A percentile compares a stretch with the other conserved stretches of the same genome.
phyloP scores from a whole-genome alignment of 1,140 invertebrate genomes.

The Caenorhabditis latens region DNA sequence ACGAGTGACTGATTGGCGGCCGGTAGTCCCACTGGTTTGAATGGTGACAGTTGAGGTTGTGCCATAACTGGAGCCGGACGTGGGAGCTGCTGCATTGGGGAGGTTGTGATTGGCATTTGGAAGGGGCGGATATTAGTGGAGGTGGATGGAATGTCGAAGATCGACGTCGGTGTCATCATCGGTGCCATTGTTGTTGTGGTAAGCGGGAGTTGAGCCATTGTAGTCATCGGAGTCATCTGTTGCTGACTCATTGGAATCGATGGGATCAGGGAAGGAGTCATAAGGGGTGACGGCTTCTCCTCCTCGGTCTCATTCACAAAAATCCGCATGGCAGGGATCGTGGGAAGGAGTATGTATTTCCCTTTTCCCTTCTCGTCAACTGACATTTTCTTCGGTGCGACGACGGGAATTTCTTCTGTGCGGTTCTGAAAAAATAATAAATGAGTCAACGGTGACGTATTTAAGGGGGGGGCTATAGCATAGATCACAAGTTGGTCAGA shows the following conservation, averaged over 20 bases:
- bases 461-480: neutral
- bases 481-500: neutral
- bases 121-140: neutral
- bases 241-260: neutral
- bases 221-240: neutral
- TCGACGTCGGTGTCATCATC: neutral
- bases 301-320: conserved; percentile 54
- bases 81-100: neutral
- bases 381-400: conserved; percentile 33
- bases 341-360: conserved; percentile 57
- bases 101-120: neutral
- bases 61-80: neutral
- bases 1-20: neutral
- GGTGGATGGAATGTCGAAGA: conserved; percentile 5
- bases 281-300: neutral
- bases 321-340: conserved; percentile 61
- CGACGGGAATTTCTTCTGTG: conserved; percentile 44
- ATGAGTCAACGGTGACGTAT: too few species aligned
- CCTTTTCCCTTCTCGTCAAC: conserved; percentile 53
- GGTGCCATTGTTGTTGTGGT: neutral
- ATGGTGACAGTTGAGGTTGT: neutral
- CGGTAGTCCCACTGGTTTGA: neutral
- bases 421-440: conserved; percentile 30
- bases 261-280: neutral
- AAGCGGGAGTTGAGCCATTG: neutral